Evolutionary conservation across 2,797 vertebrate genomes (phyloP).

Genomic region (Micrastur ruficollis): DNA sequence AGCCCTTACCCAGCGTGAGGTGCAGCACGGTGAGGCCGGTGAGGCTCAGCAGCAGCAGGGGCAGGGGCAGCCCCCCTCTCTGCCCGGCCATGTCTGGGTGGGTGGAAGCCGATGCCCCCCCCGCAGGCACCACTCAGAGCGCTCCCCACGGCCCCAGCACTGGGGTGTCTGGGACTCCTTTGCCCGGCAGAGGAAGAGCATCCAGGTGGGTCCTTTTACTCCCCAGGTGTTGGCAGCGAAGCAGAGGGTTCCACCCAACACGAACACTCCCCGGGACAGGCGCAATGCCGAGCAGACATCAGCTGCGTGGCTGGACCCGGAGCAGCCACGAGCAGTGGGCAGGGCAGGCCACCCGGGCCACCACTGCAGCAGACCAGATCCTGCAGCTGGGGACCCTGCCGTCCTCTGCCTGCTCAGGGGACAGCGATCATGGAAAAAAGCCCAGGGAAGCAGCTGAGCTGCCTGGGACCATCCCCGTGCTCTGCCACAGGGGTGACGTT

Average conservation of each 20-base stretch:
- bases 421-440: rapidly evolving
- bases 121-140: rapidly evolving
- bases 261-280: not conserved
- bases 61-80: not conserved
- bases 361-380: not conserved
- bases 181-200: not conserved
- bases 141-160: not conserved
- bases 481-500: not conserved
- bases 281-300: not conserved
- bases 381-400: rapidly evolving
- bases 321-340: not conserved
- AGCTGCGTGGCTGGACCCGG: not conserved
- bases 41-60: constrained; percentile 33
- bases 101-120: not conserved
- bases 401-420: not conserved
- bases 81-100: not conserved
- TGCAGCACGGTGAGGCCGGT: not conserved
- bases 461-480: not conserved
- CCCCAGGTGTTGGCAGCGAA: not conserved
- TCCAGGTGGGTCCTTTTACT: not conserved
- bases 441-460: not conserved
- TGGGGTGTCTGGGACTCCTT: not conserved
- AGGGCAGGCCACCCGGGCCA: not conserved
- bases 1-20: constrained; percentile 38
- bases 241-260: not conserved